Evolutionary conservation across 2,888 invertebrate species (phyloP), one percentile per base, ranked within the genome.

Genomic region (Andrena camellia): DNA sequence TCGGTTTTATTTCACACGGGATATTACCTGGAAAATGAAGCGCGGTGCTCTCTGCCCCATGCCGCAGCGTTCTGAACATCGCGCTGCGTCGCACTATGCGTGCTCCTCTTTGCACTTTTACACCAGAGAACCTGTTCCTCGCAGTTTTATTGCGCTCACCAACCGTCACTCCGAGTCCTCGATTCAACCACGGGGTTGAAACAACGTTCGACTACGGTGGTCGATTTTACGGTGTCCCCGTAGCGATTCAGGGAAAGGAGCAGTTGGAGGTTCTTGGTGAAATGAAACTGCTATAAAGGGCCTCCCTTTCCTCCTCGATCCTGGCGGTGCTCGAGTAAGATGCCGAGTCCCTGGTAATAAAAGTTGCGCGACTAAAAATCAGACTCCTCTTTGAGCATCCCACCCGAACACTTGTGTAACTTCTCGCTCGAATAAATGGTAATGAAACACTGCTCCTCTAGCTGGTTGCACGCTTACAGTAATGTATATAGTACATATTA

Each of bases 21-120:
- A 78, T 74, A 78, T 74, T 63, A 68, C 31, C 78, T 68, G 62
- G 10, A 33, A 78, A 78, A 68, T 78, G 73, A 68, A 59, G 52
- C 73, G 54, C 52, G 48, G 2, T 54, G 10, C 26, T 10, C 29
- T 8, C 33, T 0, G n/a, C 20, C 50, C 59, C 35, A 42, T 10
- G 10, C 7, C 35, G 20, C 63, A 33, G 68, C 76, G 1, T 42
- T 54, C 33, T n/a, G 59, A 63, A 69, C 63, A 70, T 57, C 54
- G 23, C 42, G 4, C 35, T 10, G 57, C 31, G n/a, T 48, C 23
- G 10, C 10, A 48, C 54, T 6, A 69, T 42, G 62, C 42, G n/a
- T 35, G 54, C 13, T 63, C 2, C 57, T 3, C 17, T 60, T 4
- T n/a, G n/a, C 7, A 52, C 60, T 77, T 70, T 66, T 62, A 76